phyloP scores from a whole-genome alignment of 2,797 vertebrate species.

The Euthynnus affinis region DNA sequence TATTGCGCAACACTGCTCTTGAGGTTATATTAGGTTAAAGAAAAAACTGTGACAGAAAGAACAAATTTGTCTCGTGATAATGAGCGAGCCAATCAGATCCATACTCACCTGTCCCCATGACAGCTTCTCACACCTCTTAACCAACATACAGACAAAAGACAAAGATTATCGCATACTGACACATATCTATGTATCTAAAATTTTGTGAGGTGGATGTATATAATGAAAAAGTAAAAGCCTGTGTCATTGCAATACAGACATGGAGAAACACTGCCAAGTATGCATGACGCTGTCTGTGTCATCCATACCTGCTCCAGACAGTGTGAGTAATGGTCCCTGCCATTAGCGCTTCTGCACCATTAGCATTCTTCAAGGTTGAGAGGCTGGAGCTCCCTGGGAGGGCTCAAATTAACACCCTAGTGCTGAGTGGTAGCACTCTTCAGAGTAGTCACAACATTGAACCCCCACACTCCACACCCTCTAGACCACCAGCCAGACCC shows the following conservation, averaged over 20 bases:
- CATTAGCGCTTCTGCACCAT: slow-evolving; percentile 73
- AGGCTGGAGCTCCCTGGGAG: slow-evolving; percentile 63
- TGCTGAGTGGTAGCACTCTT: slow-evolving; percentile 78
- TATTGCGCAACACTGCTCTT: neutral
- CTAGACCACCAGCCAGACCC: slow-evolving; percentile 30
- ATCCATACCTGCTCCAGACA: slow-evolving; percentile 30
- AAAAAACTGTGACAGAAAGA: neutral
- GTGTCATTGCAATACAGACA: neutral
- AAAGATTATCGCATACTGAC: too few relatives aligned
- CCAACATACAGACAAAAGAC: slow-evolving; percentile 1
- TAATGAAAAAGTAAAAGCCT: neutral
- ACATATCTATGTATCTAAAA: too few relatives aligned
- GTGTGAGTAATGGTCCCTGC: slow-evolving; percentile 61
- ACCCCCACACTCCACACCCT: slow-evolving; percentile 20
- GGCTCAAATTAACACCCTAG: slow-evolving; percentile 80
- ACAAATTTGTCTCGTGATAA: neutral
- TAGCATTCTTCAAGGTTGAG: slow-evolving; percentile 79
- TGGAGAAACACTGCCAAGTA: slow-evolving; percentile 19
- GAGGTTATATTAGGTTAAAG: slow-evolving; percentile 14
- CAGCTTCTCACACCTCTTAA: neutral
- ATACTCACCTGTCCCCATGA: neutral
- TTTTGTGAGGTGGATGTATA: neutral
- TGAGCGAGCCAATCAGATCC: neutral
- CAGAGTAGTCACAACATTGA: slow-evolving; percentile 71
- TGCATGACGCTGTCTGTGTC: slow-evolving; percentile 38